These are phyloP conservation scores for Salvator merianae DNA, from an alignment of 2,113 vertebrate genomes.

Conservation along the genomic window DNA sequence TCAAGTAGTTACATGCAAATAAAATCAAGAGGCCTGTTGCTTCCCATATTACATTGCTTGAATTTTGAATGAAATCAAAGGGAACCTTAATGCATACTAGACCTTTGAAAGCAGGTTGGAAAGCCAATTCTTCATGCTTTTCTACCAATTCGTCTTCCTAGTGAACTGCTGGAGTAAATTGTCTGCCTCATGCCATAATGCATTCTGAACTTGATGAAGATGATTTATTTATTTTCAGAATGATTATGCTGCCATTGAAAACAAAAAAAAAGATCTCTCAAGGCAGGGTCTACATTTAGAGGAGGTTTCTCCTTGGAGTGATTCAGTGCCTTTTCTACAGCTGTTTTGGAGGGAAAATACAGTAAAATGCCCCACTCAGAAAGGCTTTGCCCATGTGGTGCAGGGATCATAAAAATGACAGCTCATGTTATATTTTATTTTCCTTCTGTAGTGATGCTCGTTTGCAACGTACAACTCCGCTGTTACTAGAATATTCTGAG, in stretches of 20 bases:
- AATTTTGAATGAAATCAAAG: not conserved
- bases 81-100: not conserved
- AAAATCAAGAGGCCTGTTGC: not conserved
- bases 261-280: not conserved
- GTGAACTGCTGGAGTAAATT: not conserved
- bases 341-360: too few relatives aligned
- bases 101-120: not conserved
- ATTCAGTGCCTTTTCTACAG: too few relatives aligned
- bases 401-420: too few relatives aligned
- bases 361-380: too few relatives aligned
- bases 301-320: too few relatives aligned
- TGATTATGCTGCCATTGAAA: not conserved
- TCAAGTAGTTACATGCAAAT: not conserved
- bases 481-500: too few relatives aligned
- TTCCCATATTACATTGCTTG: not conserved
- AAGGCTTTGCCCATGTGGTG: too few relatives aligned
- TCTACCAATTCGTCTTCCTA: not conserved
- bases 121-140: not conserved
- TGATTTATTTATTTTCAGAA: too few relatives aligned
- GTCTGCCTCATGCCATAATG: not conserved
- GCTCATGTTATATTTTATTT: too few relatives aligned
- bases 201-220: not conserved
- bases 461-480: too few relatives aligned
- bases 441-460: too few relatives aligned
- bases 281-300: not conserved